phyloP scores from a whole-genome alignment of 2,797 vertebrate genomes.

The Anguilla marmorata region DNA sequence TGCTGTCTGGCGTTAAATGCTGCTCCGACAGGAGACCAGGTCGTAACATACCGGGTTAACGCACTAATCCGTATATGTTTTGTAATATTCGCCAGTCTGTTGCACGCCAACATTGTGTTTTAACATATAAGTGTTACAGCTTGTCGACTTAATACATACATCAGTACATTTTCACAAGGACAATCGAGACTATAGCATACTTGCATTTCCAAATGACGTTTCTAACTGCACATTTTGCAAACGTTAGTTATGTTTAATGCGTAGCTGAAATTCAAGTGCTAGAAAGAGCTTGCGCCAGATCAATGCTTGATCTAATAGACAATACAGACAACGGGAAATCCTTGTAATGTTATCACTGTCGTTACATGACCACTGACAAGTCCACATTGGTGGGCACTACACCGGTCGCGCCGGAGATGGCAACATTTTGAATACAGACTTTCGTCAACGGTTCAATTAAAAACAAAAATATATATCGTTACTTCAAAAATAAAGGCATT shows the following conservation, averaged over 20 bases:
- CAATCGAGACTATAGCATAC: not conserved
- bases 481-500: not conserved
- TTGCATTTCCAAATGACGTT: not conserved
- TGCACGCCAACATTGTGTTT: constrained; percentile 62
- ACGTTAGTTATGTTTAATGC: not conserved
- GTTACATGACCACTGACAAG: not conserved
- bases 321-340: not conserved
- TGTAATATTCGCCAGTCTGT: constrained; percentile 53
- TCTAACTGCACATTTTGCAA: not conserved
- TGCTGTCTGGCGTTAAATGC: constrained; percentile 83
- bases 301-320: not conserved
- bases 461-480: not conserved
- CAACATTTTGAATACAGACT: not conserved
- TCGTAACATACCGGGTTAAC: constrained; percentile 71
- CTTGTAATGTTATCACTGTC: not conserved
- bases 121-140: not conserved
- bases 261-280: not conserved
- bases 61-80: constrained; percentile 53
- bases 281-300: not conserved
- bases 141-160: not conserved
- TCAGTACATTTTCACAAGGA: not conserved
- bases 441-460: not conserved
- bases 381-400: not conserved
- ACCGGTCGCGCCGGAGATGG: not conserved
- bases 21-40: constrained; percentile 88